Conservation (phyloP, 2,113 vertebrate genomes). For the Etia nguti region DNA sequence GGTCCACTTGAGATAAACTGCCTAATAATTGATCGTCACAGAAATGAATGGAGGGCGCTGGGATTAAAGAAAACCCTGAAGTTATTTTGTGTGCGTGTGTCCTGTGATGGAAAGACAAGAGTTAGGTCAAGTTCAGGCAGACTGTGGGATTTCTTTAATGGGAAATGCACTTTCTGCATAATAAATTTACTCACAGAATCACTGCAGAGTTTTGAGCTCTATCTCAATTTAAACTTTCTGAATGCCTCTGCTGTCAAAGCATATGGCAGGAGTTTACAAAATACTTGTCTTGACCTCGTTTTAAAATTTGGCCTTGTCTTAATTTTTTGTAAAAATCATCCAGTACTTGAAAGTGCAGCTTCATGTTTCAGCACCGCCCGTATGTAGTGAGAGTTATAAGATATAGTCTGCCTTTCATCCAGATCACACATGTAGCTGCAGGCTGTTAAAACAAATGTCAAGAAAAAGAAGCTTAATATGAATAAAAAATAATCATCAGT, state of each 20-base stretch:
- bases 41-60: constrained; percentile 57
- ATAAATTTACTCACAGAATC: not conserved
- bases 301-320: not conserved
- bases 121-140: not conserved
- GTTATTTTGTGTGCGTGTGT: not conserved
- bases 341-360: not conserved
- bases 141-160: constrained; percentile 3
- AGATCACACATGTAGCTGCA: not conserved
- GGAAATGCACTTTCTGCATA: constrained; percentile 10
- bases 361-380: not conserved
- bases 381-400: not conserved
- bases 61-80: constrained; percentile 4
- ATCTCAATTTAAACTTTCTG: not conserved
- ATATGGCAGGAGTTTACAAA: not conserved
- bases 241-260: not conserved
- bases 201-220: not conserved
- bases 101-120: not conserved
- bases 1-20: constrained; percentile 48
- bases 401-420: not conserved
- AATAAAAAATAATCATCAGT: not conserved
- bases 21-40: constrained; percentile 70
- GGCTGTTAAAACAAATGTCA: not conserved
- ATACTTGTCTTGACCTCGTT: not conserved
- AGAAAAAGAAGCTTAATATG: not conserved
- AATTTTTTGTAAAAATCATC: not conserved